Base-by-base conservation (phyloP, 1,140 invertebrate genomes). In the Drosophila kanapiae region DNA sequence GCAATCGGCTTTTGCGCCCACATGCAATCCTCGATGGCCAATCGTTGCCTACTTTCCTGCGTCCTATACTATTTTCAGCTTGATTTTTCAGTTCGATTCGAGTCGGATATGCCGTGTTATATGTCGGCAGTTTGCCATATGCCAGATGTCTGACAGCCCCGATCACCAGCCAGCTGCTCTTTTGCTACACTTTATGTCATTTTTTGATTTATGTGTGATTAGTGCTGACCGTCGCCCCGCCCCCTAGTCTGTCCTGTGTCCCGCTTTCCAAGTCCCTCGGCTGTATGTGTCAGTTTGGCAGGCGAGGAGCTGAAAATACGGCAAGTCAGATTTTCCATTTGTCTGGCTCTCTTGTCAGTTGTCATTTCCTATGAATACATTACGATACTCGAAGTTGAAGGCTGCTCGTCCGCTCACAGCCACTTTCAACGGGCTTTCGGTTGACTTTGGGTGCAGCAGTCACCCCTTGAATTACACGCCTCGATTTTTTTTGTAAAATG, bases 351-450 rank as follows among this genome's bases (percentile, higher is more conserved):
- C 78, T 76, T 85, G 85, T 85, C 85, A 82, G 85, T 90, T 90
- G 85, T 90, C 86, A 70, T 90, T 85, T 91, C 72, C 68, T 85
- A 90, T 90, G 85, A 85, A 90, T 90, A 90, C 86, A 90, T 87
- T 88, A 88, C 51, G 37, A 79, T 69, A 57, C 62, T 65, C 51
- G 11, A 40, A 51, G 23, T 33, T 65, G 62, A 42, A 68, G 42
- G 29, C 59, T 61, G 56, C 29, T 38, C 51, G 48, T 53, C 63
- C 54, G 58, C 62, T 67, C 7, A 62, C 65, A 67, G 68, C 40
- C 76, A 56, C 62, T 82, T 74, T 75, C 68, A 64, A 58, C 68
- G 64, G 72, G 72, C 80, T 80, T 79, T 75, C 51, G 57, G 75
- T 81, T 84, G 74, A 67, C 60, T 82, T 71, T 69, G 37, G 45